Conservation (phyloP, 1,140 invertebrate genomes). For the Temnothorax curvispinosus region DNA sequence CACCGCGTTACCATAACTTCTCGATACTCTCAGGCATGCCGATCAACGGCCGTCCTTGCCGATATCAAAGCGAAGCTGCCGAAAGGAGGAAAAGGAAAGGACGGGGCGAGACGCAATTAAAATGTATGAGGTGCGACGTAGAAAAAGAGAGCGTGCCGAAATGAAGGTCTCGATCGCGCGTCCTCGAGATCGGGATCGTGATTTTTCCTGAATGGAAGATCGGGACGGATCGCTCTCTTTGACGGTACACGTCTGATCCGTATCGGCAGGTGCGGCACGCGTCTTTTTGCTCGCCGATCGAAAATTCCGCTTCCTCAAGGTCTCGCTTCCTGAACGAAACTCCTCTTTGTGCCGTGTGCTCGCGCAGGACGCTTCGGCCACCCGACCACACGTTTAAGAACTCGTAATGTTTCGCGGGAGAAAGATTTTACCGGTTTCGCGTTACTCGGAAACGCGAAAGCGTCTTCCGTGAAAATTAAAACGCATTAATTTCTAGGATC, state of each 20-base stretch:
- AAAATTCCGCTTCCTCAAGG: conserved; percentile 43
- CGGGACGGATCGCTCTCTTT: conserved; percentile 4
- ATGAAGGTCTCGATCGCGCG: conserved; percentile 38
- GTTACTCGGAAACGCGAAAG: not conserved
- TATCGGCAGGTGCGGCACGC: not conserved
- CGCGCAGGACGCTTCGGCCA: not conserved
- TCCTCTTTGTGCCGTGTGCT: not conserved
- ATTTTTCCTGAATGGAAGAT: conserved; percentile 50
- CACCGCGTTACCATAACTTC: not conserved
- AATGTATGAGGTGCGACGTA: conserved; percentile 14
- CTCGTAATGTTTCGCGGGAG: not conserved
- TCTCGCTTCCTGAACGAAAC: conserved; percentile 21
- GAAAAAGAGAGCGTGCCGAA: conserved; percentile 35
- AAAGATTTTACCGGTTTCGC: not conserved
- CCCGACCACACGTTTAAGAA: not conserved
- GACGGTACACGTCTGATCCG: not conserved
- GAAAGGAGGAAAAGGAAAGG: conserved; percentile 42
- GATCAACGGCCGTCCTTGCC: conserved; percentile 51
- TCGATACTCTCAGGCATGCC: not conserved
- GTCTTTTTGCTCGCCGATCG: conserved; percentile 27
- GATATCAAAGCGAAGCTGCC: conserved; percentile 20
- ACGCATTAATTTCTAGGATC: not conserved
- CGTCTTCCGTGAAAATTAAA: not conserved
- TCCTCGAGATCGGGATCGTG: conserved; percentile 45
- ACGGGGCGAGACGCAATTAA: conserved; percentile 47